Conservation (phyloP, 2,797 vertebrate species). For the Schizopygopsis pylzovi region DNA sequence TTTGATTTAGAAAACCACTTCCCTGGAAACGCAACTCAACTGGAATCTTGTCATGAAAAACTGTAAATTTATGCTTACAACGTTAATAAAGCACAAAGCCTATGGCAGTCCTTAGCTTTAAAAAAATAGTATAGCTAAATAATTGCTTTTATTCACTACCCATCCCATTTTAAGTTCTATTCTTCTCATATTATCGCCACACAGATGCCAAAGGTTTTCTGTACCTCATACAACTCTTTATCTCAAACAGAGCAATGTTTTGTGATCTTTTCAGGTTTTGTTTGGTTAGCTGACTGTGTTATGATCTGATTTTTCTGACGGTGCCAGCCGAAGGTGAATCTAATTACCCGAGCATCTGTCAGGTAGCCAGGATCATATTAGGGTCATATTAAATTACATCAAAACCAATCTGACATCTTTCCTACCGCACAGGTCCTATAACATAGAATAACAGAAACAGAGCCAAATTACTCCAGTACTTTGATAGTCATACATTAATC, state of each 20-base stretch:
- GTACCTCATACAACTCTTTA: slow-evolving; percentile 24
- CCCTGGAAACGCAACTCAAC: slow-evolving; percentile 28
- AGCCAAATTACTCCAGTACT: slow-evolving; percentile 39
- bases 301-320: slow-evolving; percentile 37
- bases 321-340: slow-evolving; percentile 38
- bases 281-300: slow-evolving; percentile 20
- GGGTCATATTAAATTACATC: slow-evolving; percentile 38
- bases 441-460: slow-evolving; percentile 8
- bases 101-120: slow-evolving; percentile 5
- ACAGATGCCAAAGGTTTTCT: slow-evolving; percentile 45
- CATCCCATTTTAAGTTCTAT: slow-evolving; percentile 4
- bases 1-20: slow-evolving; percentile 29
- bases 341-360: slow-evolving; percentile 28
- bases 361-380: slow-evolving; percentile 37
- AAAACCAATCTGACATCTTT: slow-evolving; percentile 25
- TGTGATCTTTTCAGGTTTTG: slow-evolving; percentile 32
- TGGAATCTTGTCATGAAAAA: too few species aligned
- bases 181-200: slow-evolving; percentile 38
- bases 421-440: not conserved
- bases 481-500: slow-evolving; percentile 9
- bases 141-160: slow-evolving; percentile 6
- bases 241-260: slow-evolving; percentile 12
- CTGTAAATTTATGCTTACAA: slow-evolving; percentile 34
- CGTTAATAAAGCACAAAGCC: slow-evolving; percentile 57
- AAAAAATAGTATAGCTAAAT: not conserved